Evolutionary conservation across 2,797 vertebrate species (phyloP).

Genomic region (Peromyscus nudipes): DNA sequence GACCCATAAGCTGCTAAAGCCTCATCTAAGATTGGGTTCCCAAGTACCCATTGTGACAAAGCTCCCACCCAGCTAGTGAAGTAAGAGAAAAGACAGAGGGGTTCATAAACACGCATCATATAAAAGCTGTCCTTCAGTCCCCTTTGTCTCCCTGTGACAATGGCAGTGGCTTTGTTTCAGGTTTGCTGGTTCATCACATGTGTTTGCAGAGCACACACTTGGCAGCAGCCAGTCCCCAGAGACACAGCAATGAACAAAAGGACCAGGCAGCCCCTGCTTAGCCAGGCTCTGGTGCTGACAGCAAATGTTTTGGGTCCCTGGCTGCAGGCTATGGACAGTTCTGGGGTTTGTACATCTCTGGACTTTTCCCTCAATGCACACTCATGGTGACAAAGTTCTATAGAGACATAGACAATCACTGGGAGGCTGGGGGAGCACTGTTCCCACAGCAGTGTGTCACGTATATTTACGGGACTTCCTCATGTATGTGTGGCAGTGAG

Average conservation of each 20-base stretch:
- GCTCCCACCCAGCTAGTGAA: background rate
- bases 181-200: background rate
- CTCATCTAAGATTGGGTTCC: background rate
- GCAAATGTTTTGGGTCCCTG: background rate
- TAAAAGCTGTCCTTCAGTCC: background rate
- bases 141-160: slow-evolving; percentile 59
- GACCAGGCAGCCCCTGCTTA: background rate
- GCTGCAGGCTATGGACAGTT: background rate
- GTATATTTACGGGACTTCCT: background rate
- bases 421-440: background rate
- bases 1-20: background rate
- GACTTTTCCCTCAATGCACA: background rate
- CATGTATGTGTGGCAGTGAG: background rate
- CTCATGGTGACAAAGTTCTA: background rate
- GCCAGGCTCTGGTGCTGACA: too few relatives aligned
- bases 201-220: background rate
- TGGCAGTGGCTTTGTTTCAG: slow-evolving; percentile 8
- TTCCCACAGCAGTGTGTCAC: too few relatives aligned
- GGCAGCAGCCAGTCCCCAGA: background rate
- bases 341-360: background rate
- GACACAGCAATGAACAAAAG: background rate
- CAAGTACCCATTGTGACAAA: background rate
- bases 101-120: background rate
- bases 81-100: background rate
- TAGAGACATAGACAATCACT: background rate